Conservation (phyloP, 2,888 invertebrate genomes). For the Sinotaia quadrata region DNA sequence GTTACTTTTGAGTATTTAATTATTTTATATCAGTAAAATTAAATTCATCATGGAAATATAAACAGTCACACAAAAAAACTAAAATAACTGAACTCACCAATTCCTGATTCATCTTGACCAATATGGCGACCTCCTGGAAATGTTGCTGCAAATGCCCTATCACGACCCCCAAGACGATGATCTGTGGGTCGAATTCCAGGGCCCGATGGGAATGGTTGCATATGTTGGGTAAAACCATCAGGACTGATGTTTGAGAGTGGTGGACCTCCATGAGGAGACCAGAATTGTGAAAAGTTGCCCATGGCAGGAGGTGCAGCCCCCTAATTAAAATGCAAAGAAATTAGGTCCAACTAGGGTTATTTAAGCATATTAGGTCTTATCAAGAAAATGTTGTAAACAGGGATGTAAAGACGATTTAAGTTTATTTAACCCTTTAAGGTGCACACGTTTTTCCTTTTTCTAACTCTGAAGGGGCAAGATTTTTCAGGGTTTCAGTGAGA, state of each 20-base stretch:
- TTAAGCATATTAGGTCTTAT: too few relatives aligned
- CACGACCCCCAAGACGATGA: slow-evolving; percentile 13
- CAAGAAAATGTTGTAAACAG: too few relatives aligned
- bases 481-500: too few relatives aligned
- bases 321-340: too few relatives aligned
- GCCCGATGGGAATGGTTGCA: neutral
- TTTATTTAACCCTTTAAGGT: too few relatives aligned
- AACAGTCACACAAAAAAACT: neutral
- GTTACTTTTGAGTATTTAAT: too few relatives aligned
- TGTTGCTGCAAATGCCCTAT: slow-evolving; percentile 1
- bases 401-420: too few relatives aligned
- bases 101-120: slow-evolving; percentile 22
- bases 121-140: neutral
- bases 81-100: slow-evolving; percentile 15
- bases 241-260: neutral
- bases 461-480: too few relatives aligned
- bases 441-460: too few relatives aligned
- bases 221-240: slow-evolving; percentile 8
- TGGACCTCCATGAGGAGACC: slow-evolving; percentile 11
- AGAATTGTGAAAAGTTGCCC: slow-evolving; percentile 12
- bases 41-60: neutral
- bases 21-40: too few relatives aligned
- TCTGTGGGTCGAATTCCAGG: neutral
- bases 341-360: too few relatives aligned
- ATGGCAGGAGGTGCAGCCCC: slow-evolving; percentile 7